Conservation (phyloP, 1,140 invertebrate species). For the Lepidurus couesii region DNA sequence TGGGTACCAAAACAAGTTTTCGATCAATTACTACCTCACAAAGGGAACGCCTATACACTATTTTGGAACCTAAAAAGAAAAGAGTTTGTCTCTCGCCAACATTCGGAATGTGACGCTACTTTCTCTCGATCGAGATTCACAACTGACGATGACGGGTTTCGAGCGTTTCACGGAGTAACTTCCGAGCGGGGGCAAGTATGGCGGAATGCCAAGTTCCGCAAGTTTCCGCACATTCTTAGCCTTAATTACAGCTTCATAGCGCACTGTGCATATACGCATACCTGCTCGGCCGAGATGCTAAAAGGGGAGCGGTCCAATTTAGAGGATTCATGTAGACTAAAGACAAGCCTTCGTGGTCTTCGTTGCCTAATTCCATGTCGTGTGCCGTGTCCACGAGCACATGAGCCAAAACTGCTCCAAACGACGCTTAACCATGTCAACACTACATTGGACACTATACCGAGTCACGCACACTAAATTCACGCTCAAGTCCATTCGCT, state of each 20-base stretch:
- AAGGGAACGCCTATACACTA: too few relatives aligned
- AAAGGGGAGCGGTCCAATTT: background rate
- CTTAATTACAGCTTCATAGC: background rate
- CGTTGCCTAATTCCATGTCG: constrained; percentile 13
- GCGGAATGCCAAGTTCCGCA: too few relatives aligned
- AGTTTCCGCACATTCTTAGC: background rate
- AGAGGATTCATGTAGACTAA: constrained; percentile 16
- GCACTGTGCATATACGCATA: background rate
- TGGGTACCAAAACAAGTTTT: too few relatives aligned
- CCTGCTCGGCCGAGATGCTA: background rate
- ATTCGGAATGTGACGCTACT: too few relatives aligned
- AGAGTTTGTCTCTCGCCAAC: too few relatives aligned
- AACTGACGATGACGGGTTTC: too few relatives aligned
- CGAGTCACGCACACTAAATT: background rate
- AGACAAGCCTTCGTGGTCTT: constrained; percentile 11
- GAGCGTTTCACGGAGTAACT: too few relatives aligned
- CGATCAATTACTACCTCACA: too few relatives aligned
- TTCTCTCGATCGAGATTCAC: too few relatives aligned
- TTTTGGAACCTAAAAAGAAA: too few relatives aligned
- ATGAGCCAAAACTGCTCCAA: background rate
- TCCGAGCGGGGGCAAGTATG: too few relatives aligned
- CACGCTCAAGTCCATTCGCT: background rate
- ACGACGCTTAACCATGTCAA: background rate
- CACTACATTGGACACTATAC: background rate
- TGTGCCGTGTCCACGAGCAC: background rate